phyloP scores from a whole-genome alignment of 2,888 invertebrate species.

The Furcula furcula region DNA sequence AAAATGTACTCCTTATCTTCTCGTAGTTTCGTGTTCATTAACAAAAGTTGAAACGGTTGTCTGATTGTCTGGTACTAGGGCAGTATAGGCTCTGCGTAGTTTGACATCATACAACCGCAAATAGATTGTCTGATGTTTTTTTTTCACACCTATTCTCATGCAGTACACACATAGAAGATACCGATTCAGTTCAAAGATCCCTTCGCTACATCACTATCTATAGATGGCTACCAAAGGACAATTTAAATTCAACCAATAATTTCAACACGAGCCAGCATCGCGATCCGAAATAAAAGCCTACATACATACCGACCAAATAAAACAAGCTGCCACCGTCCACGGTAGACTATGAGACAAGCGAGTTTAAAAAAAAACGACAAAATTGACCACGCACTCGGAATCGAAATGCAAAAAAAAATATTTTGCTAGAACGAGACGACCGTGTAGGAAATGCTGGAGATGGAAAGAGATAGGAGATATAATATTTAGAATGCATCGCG shows the following conservation, averaged over 20 bases:
- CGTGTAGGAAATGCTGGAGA: slow-evolving; percentile 39
- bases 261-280: slow-evolving; percentile 32
- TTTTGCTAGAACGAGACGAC: slow-evolving; percentile 60
- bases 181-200: no score
- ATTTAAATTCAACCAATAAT: slow-evolving; percentile 40
- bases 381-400: slow-evolving; percentile 76
- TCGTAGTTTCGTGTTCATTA: no score
- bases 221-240: slow-evolving; percentile 7
- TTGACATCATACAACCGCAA: no score
- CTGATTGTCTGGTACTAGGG: no score
- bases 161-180: no score
- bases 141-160: no score
- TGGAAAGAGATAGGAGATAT: slow-evolving; percentile 59
- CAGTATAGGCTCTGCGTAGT: no score
- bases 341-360: slow-evolving; percentile 55
- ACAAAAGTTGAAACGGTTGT: no score
- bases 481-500: slow-evolving; percentile 80
- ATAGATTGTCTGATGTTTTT: no score
- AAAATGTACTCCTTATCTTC: no score
- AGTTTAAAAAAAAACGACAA: slow-evolving; percentile 65
- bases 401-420: slow-evolving; percentile 78
- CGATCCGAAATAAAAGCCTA: slow-evolving; percentile 36
- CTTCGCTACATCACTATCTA: no score
- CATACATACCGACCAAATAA: slow-evolving; percentile 45
- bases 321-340: slow-evolving; percentile 57